Evolutionary conservation across 2,113 vertebrate genomes (phyloP).

Genomic region (Alligator sinensis): DNA sequence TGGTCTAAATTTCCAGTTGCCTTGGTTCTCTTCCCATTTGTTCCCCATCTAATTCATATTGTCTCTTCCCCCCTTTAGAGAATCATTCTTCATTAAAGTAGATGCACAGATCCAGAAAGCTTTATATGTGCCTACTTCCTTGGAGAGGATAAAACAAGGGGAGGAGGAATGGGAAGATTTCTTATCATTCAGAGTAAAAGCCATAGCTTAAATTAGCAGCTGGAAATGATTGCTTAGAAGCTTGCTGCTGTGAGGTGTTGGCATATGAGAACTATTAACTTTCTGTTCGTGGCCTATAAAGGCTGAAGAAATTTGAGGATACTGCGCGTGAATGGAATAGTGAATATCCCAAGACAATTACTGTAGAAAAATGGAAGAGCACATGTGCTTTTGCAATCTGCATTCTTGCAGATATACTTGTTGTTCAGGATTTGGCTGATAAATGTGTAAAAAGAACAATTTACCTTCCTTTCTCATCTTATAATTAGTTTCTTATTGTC

Average conservation of each 20-base stretch:
- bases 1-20: background rate
- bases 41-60: background rate
- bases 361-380: background rate
- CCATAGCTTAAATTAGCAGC: background rate
- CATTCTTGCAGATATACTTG: background rate
- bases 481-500: background rate
- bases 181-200: background rate
- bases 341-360: background rate
- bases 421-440: background rate
- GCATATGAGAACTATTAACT: background rate
- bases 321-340: background rate
- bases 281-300: background rate
- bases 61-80: background rate
- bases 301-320: background rate
- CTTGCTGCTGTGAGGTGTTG: background rate
- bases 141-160: background rate
- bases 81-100: background rate
- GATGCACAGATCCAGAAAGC: background rate
- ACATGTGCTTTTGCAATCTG: background rate
- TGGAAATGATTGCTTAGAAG: background rate
- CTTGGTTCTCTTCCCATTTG: background rate
- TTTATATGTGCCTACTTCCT: background rate
- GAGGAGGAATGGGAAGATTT: background rate
- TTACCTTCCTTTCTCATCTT: background rate
- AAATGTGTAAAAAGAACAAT: background rate